Evolutionary conservation across 2,797 vertebrate species (phyloP).

Genomic region (Oophaga sylvatica): DNA sequence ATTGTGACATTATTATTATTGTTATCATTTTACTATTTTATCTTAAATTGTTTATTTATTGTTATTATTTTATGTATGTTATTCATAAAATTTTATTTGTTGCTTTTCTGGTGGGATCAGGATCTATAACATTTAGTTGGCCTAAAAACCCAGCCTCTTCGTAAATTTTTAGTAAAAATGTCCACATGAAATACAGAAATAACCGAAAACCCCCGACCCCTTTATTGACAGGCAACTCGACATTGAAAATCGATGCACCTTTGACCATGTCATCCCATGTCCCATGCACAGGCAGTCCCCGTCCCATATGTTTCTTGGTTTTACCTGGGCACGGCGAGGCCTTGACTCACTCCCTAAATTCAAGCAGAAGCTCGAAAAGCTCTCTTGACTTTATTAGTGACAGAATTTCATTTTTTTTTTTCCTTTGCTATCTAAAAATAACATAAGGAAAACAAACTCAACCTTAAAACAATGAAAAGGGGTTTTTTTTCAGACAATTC

Average conservation of each 20-base stretch:
- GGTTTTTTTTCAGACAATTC: constrained; percentile 12
- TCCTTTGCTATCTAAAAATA: constrained; percentile 38
- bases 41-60: too few species aligned
- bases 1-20: too few species aligned
- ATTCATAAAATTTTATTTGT: not conserved
- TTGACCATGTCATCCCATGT: not conserved
- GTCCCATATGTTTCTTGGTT: not conserved
- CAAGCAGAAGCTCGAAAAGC: constrained; percentile 15
- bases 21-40: too few species aligned
- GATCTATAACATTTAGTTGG: not conserved
- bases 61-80: too few species aligned
- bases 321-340: not conserved
- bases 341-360: constrained; percentile 28
- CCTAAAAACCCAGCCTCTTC: not conserved
- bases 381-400: constrained; percentile 47
- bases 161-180: not conserved
- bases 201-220: not conserved
- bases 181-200: not conserved
- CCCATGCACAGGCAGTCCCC: not conserved
- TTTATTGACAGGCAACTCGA: not conserved
- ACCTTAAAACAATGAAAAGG: constrained; percentile 45
- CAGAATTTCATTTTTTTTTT: constrained; percentile 29
- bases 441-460: constrained; percentile 29
- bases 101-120: too few species aligned
- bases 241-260: not conserved